These are phyloP conservation scores for Drosophila littoralis DNA, from an alignment of 1,140 invertebrate species.

Conservation along the genomic window DNA sequence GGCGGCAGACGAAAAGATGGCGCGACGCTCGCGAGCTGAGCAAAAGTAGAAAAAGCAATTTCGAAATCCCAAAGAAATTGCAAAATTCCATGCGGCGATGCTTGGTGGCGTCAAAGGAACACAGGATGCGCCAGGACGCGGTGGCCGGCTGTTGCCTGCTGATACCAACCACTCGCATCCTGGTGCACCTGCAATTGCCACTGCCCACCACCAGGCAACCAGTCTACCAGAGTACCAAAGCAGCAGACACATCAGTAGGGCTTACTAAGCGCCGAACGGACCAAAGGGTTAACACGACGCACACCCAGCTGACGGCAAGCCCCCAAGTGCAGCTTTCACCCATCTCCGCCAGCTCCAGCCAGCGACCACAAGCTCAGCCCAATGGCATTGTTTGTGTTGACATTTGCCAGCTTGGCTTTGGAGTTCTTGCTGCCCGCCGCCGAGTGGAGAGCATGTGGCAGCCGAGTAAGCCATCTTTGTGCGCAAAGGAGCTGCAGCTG, in stretches of 20 bases:
- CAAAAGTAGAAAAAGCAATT: conserved; percentile 82
- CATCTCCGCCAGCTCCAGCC: background rate
- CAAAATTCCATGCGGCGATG: conserved; percentile 75
- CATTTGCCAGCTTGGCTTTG: conserved; percentile 77
- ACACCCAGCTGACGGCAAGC: background rate
- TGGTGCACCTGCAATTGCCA: conserved; percentile 50
- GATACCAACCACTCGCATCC: conserved; percentile 50
- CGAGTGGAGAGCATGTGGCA: conserved; percentile 18
- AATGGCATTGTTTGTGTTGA: conserved; percentile 73
- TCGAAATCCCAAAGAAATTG: conserved; percentile 83
- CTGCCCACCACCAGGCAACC: conserved; percentile 10
- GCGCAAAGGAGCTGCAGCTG: conserved; percentile 35
- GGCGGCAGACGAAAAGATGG: conserved; percentile 31
- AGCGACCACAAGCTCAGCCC: conserved; percentile 9
- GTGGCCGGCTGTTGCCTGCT: conserved; percentile 40
- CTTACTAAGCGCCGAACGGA: conserved; percentile 66
- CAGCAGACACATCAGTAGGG: conserved; percentile 60
- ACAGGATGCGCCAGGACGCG: conserved; percentile 51
- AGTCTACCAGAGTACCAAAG: background rate
- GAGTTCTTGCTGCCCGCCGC: background rate
- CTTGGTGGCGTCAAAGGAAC: conserved; percentile 36
- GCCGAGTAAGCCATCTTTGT: conserved; percentile 24
- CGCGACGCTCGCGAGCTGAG: conserved; percentile 47
- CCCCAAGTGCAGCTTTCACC: background rate
- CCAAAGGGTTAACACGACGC: conserved; percentile 61